phyloP scores from a whole-genome alignment of 2,113 vertebrate genomes.

The Echinops telfairi region DNA sequence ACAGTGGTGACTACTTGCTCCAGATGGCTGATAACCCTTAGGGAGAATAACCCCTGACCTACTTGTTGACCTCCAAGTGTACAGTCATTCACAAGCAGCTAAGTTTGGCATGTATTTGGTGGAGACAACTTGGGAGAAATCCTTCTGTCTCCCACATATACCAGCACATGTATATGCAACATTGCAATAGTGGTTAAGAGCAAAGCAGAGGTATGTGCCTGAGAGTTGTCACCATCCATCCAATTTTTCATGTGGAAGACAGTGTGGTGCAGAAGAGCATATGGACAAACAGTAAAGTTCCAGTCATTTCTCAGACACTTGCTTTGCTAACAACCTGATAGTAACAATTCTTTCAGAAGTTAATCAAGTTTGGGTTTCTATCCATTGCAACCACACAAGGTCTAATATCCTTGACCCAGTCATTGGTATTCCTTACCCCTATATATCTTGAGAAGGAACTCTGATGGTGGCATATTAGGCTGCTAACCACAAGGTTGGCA shows the following conservation, averaged over 20 bases:
- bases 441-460: background rate
- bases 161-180: background rate
- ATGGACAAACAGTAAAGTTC: background rate
- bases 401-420: slow-evolving; percentile 22
- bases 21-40: too few species aligned
- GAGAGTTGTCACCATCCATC: background rate
- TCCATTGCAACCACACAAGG: background rate
- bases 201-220: background rate
- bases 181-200: background rate
- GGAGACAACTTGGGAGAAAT: too few species aligned
- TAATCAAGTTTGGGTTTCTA: slow-evolving; percentile 9
- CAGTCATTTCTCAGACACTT: background rate
- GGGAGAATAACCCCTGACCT: too few species aligned
- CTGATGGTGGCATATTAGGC: too few species aligned
- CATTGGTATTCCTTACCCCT: background rate
- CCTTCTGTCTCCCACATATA: background rate
- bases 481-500: too few species aligned
- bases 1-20: too few species aligned
- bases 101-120: too few species aligned
- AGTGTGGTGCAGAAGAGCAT: background rate
- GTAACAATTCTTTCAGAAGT: slow-evolving; percentile 16
- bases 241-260: background rate
- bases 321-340: background rate
- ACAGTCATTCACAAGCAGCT: too few species aligned
- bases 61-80: too few species aligned